Evolutionary conservation across 2,797 vertebrate species (phyloP), one percentile per base, ranked within the genome.

Genomic region (Bradypodion ventrale): DNA sequence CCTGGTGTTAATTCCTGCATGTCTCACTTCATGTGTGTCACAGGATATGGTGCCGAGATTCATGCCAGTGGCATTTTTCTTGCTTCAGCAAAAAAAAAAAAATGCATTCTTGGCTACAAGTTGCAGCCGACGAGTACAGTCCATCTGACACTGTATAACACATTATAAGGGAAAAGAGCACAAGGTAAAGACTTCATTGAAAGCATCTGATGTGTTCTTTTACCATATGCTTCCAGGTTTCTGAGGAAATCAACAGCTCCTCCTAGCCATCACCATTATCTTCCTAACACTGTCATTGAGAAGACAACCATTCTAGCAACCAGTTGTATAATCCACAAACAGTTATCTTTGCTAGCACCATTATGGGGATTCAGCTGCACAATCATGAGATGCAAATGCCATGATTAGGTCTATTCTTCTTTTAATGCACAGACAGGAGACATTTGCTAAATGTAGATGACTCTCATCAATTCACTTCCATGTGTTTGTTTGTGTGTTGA

Each of bases 361-460:
- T 78, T 82, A 84, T 87, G 68, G 87, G 56, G 82, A 87, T 93
- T 93, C 90, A 85, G 60, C 89, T 92, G 89, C 90, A 90, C 85
- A 93, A 90, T 94, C 88, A 93, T 90, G 91, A 92, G 89, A 93
- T 93, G 92, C 91, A 93, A 95, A 94, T 95, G 90, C 84, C 90
- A 90, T 40, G 70, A 89, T 91, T 85, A 88, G 87, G 89, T 93
- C 93, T 92, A 91, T 87, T 93, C 90, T 92, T 87, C 88, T 86
- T 92, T 92, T 91, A 23, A 79, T 2, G 70, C 75, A 85, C 83
- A 89, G 85, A 93, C 89, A 83, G 76, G 88, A 87, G 88, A 32
- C 77, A 1, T 9, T 83, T 74, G 82, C 85, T 68, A 63, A 82
- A 21, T 15, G 83, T 72, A 35, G 70, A 77, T 73, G 63, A 77